Percentiles rank a stretch among this genome's conserved stretches.
Evolutionary conservation across 1,140 invertebrate genomes (phyloP).

Genomic region (Anthonomus grandis): DNA sequence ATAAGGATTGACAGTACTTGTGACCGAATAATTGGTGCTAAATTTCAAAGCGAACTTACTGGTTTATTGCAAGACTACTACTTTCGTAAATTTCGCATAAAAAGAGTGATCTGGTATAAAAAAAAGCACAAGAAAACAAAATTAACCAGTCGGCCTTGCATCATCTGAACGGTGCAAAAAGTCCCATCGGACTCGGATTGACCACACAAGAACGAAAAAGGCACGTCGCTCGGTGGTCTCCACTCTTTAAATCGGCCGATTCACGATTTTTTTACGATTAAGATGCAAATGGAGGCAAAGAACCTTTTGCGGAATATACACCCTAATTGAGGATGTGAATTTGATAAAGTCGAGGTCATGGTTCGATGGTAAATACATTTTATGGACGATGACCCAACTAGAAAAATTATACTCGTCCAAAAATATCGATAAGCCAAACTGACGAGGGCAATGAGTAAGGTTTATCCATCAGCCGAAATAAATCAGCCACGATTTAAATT

Average conservation of each 20-base stretch:
- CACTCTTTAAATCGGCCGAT: constrained; percentile 4
- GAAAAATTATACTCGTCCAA: background rate
- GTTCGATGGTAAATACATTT: no score
- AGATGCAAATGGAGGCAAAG: background rate
- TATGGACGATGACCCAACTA: no score
- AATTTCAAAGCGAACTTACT: constrained; percentile 2
- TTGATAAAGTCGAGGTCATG: no score
- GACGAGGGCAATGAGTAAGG: background rate
- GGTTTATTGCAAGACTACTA: no score
- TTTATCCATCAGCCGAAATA: no score
- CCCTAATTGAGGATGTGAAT: background rate
- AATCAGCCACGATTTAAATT: no score
- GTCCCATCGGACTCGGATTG: background rate
- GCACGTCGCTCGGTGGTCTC: constrained; percentile 5
- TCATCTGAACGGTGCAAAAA: background rate
- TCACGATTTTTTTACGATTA: constrained; percentile 11
- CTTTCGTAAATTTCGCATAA: no score
- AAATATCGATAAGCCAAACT: background rate
- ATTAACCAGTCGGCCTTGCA: constrained; percentile 7
- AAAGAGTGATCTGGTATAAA: no score
- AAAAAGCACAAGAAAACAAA: constrained; percentile 1
- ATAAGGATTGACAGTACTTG: background rate
- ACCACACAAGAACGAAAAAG: constrained; percentile 6
- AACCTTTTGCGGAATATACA: no score
- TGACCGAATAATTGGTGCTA: background rate